Conservation (phyloP, 2,797 vertebrate genomes). For the Crypturellus tataupa region DNA sequence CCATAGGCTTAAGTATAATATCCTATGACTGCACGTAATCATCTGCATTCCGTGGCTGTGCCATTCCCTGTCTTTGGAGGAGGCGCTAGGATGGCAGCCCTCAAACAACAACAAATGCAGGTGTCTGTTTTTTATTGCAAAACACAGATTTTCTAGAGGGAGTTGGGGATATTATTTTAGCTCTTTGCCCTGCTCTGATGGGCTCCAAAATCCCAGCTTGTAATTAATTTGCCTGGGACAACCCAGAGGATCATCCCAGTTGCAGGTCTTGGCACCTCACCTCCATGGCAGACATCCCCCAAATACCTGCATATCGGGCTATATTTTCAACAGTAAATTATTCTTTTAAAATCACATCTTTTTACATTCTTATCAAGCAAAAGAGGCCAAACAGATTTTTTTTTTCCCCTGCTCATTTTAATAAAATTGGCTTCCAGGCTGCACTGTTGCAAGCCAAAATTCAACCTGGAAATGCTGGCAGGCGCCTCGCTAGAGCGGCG, state of each 20-base stretch:
- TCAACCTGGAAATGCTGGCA: constrained; percentile 75
- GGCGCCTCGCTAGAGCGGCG: background rate
- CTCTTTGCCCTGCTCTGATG: background rate
- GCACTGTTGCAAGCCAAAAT: constrained; percentile 36
- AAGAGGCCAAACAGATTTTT: constrained; percentile 67
- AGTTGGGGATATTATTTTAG: background rate
- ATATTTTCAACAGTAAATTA: background rate
- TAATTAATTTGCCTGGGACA: background rate
- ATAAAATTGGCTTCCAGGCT: constrained; percentile 66
- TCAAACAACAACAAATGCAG: background rate
- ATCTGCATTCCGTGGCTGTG: constrained; percentile 35
- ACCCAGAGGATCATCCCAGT: background rate
- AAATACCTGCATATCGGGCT: background rate
- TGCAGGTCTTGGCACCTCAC: background rate
- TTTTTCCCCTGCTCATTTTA: constrained; percentile 52
- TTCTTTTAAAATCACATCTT: constrained; percentile 27
- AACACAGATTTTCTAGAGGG: background rate
- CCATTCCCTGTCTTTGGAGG: constrained; percentile 5
- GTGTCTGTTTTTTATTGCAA: background rate
- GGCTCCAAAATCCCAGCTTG: background rate
- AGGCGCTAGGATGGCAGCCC: background rate
- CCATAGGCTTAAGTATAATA: constrained; percentile 68
- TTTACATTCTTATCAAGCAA: constrained; percentile 44
- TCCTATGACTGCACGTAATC: background rate
- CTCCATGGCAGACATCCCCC: background rate